Conservation (phyloP, 2,888 invertebrate genomes). For the Heliconius hortense region DNA sequence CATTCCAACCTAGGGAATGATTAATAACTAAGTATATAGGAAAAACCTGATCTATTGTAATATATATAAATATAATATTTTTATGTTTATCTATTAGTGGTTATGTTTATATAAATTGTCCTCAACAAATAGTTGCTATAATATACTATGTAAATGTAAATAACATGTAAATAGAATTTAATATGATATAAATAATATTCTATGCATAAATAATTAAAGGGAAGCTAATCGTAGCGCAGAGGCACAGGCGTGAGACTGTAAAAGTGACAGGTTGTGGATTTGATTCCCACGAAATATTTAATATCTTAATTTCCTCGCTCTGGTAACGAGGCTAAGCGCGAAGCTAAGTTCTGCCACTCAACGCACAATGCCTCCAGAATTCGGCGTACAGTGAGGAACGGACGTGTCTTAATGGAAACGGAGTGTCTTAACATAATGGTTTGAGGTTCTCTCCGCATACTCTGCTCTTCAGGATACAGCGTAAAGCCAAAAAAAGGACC, state of each 20-base stretch:
- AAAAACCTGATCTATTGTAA: neutral
- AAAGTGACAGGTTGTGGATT: neutral
- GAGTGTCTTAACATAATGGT: neutral
- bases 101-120: constrained; percentile 7
- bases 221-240: neutral
- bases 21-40: neutral
- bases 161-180: neutral
- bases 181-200: neutral
- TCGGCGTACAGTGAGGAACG: neutral
- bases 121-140: neutral
- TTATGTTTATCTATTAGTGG: no score
- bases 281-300: neutral
- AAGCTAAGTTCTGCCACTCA: neutral
- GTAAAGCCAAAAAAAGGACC: no score
- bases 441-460: neutral
- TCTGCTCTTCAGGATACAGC: no score
- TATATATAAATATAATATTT: neutral
- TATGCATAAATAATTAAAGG: neutral
- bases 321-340: neutral
- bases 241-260: neutral
- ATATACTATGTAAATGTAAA: neutral
- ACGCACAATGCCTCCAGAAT: neutral
- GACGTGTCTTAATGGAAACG: neutral
- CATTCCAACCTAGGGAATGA: neutral
- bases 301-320: neutral